These are phyloP conservation scores for Pachycephala philippinensis DNA, from an alignment of 2,113 vertebrate genomes.

Conservation along the genomic window DNA sequence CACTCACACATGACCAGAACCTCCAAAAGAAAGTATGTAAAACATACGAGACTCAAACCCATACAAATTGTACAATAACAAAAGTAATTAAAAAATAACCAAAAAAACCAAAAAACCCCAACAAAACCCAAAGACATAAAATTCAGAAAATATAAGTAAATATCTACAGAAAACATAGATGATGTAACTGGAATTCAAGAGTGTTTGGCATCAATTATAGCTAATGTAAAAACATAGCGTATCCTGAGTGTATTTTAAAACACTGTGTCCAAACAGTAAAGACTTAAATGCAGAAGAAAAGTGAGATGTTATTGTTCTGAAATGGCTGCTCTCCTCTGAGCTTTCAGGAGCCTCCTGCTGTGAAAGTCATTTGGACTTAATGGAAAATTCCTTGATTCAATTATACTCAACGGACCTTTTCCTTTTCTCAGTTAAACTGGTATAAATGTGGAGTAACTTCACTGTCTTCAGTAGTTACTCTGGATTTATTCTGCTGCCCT, in stretches of 20 bases:
- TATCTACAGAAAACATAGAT: background rate
- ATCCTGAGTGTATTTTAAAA: background rate
- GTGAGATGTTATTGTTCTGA: background rate
- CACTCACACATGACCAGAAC: background rate
- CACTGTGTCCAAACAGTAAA: background rate
- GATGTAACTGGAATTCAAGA: background rate
- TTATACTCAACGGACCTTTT: conserved; percentile 40
- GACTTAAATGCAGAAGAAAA: conserved; percentile 3
- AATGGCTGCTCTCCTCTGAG: conserved; percentile 11
- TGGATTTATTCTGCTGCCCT: conserved; percentile 15
- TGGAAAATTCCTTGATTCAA: conserved; percentile 49
- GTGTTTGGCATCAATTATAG: background rate
- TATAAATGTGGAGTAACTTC: conserved; percentile 23
- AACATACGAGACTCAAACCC: background rate
- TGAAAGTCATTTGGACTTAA: conserved; percentile 62
- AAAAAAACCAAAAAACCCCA: background rate
- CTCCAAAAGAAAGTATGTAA: background rate
- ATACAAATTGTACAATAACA: background rate
- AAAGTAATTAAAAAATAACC: background rate
- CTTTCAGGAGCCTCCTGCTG: conserved; percentile 40
- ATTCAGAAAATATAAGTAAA: background rate
- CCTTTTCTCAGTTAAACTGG: conserved; percentile 1
- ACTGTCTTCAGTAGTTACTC: background rate
- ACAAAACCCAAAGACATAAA: background rate
- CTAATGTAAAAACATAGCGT: background rate